Percentiles rank a stretch among this genome's conserved stretches.
Evolutionary conservation across 2,888 invertebrate genomes (phyloP).

Genomic region (Eupeodes latifasciatus): DNA sequence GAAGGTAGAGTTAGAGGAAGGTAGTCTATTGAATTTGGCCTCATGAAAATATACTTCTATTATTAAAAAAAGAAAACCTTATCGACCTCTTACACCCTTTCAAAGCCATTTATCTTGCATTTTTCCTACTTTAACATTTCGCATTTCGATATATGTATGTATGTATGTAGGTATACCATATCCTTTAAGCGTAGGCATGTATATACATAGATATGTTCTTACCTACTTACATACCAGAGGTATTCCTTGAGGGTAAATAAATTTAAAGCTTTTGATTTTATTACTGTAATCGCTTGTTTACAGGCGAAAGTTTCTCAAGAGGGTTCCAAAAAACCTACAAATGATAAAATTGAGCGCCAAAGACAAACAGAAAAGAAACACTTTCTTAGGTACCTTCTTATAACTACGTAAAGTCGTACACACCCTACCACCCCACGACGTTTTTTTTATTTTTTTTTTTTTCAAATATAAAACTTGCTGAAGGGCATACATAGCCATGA

Average conservation of each 20-base stretch:
- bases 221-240: not conserved
- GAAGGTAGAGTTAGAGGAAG: too few species aligned
- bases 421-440: not conserved
- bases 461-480: not conserved
- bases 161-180: conserved; percentile 9
- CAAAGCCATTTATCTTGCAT: conserved; percentile 63
- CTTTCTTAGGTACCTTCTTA: conserved; percentile 12
- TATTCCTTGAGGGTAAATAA: conserved; percentile 71
- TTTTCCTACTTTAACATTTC: conserved; percentile 53
- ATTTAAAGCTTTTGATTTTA: conserved; percentile 74
- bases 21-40: conserved; percentile 59
- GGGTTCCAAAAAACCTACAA: conserved; percentile 36
- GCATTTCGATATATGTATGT: conserved; percentile 19
- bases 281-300: conserved; percentile 74
- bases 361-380: conserved; percentile 60
- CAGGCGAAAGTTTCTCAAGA: conserved; percentile 63
- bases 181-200: not conserved
- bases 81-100: conserved; percentile 49
- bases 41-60: not conserved
- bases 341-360: conserved; percentile 38
- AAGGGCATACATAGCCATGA: conserved; percentile 29
- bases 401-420: not conserved
- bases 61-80: conserved; percentile 34
- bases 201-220: not conserved
- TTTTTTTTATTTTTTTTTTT: not conserved